These are phyloP conservation scores for Pristionchus mayeri DNA, from an alignment of 2,888 invertebrate genomes.

Conservation along the genomic window DNA sequence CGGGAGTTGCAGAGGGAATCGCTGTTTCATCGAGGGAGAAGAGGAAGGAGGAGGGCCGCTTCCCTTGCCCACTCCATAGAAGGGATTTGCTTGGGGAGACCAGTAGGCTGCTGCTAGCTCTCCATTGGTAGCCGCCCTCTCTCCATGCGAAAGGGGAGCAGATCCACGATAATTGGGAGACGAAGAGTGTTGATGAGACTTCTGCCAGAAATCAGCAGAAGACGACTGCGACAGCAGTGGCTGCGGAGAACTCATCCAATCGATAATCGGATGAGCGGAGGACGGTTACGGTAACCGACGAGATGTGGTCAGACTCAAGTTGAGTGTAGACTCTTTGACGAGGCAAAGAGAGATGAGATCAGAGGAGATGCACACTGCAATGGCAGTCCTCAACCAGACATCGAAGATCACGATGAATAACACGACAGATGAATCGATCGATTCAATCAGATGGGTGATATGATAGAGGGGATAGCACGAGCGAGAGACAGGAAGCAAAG, in stretches of 20 bases:
- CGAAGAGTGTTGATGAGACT: background rate
- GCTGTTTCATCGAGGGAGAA: conserved; percentile 21
- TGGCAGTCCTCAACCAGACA: background rate
- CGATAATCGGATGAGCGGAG: conserved; percentile 22
- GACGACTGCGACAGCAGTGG: conserved; percentile 8
- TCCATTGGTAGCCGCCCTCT: conserved; percentile 9
- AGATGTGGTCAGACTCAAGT: conserved; percentile 8
- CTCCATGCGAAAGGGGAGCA: background rate
- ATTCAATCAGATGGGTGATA: background rate
- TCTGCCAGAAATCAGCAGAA: conserved; percentile 50
- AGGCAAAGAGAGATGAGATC: background rate
- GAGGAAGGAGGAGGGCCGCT: background rate
- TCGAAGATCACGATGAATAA: background rate
- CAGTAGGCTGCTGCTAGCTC: conserved; percentile 24
- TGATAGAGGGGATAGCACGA: background rate
- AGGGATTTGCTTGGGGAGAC: conserved; percentile 33
- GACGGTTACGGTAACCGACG: conserved; percentile 17
- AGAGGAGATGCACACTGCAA: background rate
- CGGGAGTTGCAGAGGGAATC: conserved; percentile 12
- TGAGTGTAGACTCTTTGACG: background rate
- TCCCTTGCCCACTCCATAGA: background rate
- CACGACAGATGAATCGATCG: conserved; percentile 20
- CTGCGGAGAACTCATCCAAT: conserved; percentile 41
- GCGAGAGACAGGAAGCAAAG: background rate
- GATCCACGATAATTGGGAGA: background rate